Evolutionary conservation across 2,797 vertebrate species (phyloP).

Genomic region (Scyliorhinus canicula): DNA sequence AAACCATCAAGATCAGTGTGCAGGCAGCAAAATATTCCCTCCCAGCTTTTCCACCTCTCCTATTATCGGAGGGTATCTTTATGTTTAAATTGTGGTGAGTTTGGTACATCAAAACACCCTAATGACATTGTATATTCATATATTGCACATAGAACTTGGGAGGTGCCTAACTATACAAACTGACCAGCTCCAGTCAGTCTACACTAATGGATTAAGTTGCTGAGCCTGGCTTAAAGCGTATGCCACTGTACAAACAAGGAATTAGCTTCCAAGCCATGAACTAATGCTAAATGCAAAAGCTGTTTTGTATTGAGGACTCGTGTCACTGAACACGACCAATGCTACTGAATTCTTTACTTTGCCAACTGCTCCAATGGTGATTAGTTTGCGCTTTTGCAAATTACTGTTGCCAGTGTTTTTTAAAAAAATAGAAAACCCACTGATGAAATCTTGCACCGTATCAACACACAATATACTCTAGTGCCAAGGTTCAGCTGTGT

Average conservation of each 20-base stretch:
- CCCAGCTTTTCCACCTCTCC: neutral
- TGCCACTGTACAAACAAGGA: neutral
- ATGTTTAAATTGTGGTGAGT: neutral
- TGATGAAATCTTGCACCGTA: neutral
- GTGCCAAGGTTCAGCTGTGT: neutral
- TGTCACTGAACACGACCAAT: neutral
- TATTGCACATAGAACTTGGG: neutral
- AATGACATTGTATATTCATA: neutral
- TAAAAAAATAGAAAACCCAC: neutral
- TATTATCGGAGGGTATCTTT: neutral
- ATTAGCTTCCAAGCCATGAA: conserved; percentile 21
- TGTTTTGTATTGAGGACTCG: neutral
- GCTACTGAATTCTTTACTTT: neutral
- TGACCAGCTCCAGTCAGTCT: conserved; percentile 6
- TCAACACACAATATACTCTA: neutral
- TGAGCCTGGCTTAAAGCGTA: conserved; percentile 11
- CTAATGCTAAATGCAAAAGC: neutral
- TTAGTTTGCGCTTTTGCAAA: neutral
- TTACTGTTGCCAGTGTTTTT: neutral
- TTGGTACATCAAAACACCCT: neutral
- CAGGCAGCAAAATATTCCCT: neutral
- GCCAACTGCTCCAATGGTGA: neutral
- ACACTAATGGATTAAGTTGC: conserved; percentile 6
- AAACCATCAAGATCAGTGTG: neutral
- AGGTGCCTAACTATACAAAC: neutral